A percentile compares a stretch with the other conserved stretches of the same genome.
Evolutionary conservation across 2,888 invertebrate genomes (phyloP).

Genomic region (Drosophila incognita): DNA sequence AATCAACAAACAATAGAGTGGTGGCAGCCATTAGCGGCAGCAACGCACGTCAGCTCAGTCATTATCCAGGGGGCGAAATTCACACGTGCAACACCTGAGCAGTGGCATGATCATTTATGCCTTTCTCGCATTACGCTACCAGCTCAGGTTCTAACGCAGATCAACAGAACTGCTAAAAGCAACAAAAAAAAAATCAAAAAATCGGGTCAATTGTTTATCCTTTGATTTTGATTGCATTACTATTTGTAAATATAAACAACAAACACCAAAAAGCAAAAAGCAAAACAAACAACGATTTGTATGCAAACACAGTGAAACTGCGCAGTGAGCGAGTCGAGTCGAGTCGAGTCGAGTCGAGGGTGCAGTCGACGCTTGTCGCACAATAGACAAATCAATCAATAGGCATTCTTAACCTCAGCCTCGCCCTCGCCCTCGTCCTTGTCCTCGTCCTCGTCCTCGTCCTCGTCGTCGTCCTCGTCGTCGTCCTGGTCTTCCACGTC

Average conservation of each 20-base stretch:
- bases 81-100: conserved; percentile 55
- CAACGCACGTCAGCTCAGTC: conserved; percentile 10
- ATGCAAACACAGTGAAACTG: conserved; percentile 27
- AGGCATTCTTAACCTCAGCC: conserved; percentile 21
- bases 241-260: conserved; percentile 58
- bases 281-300: conserved; percentile 26
- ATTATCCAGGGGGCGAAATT: conserved; percentile 28
- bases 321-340: conserved; percentile 16
- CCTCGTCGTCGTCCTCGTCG: neutral
- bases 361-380: conserved; percentile 5
- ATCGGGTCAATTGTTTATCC: conserved; percentile 29
- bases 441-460: neutral
- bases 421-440: neutral
- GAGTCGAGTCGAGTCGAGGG: conserved; percentile 43
- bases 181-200: neutral
- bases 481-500: conserved; percentile 11
- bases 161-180: conserved; percentile 3
- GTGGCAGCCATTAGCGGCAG: conserved; percentile 53
- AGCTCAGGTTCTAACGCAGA: conserved; percentile 14
- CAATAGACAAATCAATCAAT: conserved; percentile 67
- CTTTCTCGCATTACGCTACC: neutral
- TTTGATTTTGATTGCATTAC: conserved; percentile 70
- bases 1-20: conserved; percentile 62
- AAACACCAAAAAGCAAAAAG: conserved; percentile 7
- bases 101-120: conserved; percentile 7